A percentile compares a stretch with the other conserved stretches of the same genome.
These are phyloP conservation scores for Neoascia interrupta DNA, from an alignment of 2,888 invertebrate genomes.

Conservation along the genomic window DNA sequence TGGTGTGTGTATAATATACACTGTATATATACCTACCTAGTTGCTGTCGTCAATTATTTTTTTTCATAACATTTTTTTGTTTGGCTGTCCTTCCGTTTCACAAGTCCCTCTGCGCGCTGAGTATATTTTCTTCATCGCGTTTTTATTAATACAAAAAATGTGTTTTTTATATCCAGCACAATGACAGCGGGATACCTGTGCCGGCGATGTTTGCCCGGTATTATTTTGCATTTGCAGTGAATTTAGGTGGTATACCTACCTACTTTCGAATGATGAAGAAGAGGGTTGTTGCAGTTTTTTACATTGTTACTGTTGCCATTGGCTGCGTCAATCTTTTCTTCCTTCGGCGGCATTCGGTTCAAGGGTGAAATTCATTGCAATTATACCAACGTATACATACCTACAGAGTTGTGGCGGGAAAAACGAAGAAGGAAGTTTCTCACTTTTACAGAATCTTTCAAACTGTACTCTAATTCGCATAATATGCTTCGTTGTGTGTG, in stretches of 20 bases:
- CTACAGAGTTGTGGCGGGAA: slow-evolving; percentile 64
- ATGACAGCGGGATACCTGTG: slow-evolving; percentile 67
- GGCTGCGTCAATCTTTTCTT: slow-evolving; percentile 17
- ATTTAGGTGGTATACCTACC: slow-evolving; percentile 2
- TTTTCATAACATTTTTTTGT: slow-evolving; percentile 12
- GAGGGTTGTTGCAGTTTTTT: slow-evolving; percentile 67
- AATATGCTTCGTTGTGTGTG: no score
- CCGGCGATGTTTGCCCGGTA: slow-evolving; percentile 52
- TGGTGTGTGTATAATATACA: no score
- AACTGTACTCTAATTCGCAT: no score
- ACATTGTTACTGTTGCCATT: slow-evolving; percentile 52
- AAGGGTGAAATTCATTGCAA: slow-evolving; percentile 64
- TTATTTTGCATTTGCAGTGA: slow-evolving; percentile 59
- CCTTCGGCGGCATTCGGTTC: no score
- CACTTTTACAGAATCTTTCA: not conserved
- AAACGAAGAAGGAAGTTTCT: slow-evolving; percentile 29
- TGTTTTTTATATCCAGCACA: slow-evolving; percentile 38
- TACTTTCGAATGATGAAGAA: slow-evolving; percentile 19
- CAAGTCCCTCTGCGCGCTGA: slow-evolving; percentile 44
- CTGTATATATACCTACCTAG: no score
- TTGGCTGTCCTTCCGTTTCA: slow-evolving; percentile 52
- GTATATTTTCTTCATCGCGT: slow-evolving; percentile 14
- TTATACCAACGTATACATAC: no score
- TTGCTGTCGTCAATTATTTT: slow-evolving; percentile 41
- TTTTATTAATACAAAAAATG: slow-evolving; percentile 30